Evolutionary conservation across 2,888 invertebrate genomes (phyloP).

Genomic region (Watsonalla binaria): DNA sequence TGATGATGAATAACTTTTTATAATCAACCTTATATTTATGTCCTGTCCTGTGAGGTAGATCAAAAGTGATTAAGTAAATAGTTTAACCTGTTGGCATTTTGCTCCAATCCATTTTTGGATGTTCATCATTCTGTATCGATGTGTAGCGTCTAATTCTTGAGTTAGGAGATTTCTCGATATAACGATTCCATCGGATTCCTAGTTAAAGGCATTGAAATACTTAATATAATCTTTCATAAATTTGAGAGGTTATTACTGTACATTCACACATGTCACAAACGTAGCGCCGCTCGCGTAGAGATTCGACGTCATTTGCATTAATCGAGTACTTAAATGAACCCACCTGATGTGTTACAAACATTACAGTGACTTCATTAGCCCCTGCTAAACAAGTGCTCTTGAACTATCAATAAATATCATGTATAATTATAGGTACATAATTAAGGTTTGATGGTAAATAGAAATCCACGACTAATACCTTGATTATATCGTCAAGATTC

Average conservation of each 20-base stretch:
- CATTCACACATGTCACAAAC: too few relatives aligned
- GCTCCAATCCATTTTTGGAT: constrained; percentile 54
- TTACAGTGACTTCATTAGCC: too few relatives aligned
- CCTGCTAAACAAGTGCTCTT: too few relatives aligned
- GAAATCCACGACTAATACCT: constrained; percentile 24
- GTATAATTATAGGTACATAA: too few relatives aligned
- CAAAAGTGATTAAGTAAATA: constrained; percentile 1
- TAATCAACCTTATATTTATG: too few relatives aligned
- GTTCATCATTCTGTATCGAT: constrained; percentile 30
- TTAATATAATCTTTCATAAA: too few relatives aligned
- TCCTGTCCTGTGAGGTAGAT: background rate
- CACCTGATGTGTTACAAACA: too few relatives aligned
- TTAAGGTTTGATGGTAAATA: constrained; percentile 4
- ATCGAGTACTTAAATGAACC: background rate
- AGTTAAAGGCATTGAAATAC: too few relatives aligned
- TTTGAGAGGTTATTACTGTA: too few relatives aligned
- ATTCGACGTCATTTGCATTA: background rate
- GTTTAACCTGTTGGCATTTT: constrained; percentile 51
- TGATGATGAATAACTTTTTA: too few relatives aligned
- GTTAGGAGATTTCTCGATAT: constrained; percentile 51
- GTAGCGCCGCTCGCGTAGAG: too few relatives aligned
- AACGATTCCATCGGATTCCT: constrained; percentile 56
- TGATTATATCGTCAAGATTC: constrained; percentile 38
- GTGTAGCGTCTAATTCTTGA: constrained; percentile 38
- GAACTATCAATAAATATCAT: too few relatives aligned